Evolutionary conservation across 2,888 invertebrate species (phyloP), one percentile per base, ranked within the genome.

Genomic region (Bursaphelenchus okinawaensis): DNA sequence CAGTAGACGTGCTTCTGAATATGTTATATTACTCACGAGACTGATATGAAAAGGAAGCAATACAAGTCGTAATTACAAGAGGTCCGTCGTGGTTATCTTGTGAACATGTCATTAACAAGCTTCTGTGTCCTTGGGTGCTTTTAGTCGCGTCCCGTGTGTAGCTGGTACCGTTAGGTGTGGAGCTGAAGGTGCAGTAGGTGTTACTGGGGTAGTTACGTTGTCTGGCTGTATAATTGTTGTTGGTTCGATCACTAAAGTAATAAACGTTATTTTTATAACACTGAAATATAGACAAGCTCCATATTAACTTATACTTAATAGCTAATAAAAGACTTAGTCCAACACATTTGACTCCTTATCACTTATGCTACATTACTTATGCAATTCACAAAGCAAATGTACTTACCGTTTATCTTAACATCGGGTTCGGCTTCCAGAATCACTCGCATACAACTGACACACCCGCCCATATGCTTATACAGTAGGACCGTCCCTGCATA

Each of bases 391-490:
- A 26, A 27, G n/a, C 2, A 54, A n/a, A 54, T 1, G 2, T n/a
- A 50, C n/a, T 55, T 19, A 62, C 62, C 62, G 27, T 62, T 62
- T 20, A 62, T 62, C 20, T 62, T 62, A 12, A 62, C 62, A 40
- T 62, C 62, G 9, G 62, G 54, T 28, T 62, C 62, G 20, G 62
- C 22, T 27, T 62, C 62, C 62, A 60, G 27, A 59, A 59, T 51
- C 50, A 59, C 60, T 20, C 60, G 50, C 52, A 59, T 52, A 20
- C 60, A 59, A 19, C 50, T 40, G 12, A 50, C 31, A 59, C 60
- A 59, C 19, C 23, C 7, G 52, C 60, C 60, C 60, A 59, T 40
- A 12, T 16, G 16, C 12, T 40, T 40, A 12, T 40, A 40, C 40
- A 40, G 40, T 40, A 40, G n/a, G n/a, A n/a, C n/a, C n/a, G n/a